phyloP scores from a whole-genome alignment of 2,113 vertebrate species.

The Rhombomys opimus region DNA sequence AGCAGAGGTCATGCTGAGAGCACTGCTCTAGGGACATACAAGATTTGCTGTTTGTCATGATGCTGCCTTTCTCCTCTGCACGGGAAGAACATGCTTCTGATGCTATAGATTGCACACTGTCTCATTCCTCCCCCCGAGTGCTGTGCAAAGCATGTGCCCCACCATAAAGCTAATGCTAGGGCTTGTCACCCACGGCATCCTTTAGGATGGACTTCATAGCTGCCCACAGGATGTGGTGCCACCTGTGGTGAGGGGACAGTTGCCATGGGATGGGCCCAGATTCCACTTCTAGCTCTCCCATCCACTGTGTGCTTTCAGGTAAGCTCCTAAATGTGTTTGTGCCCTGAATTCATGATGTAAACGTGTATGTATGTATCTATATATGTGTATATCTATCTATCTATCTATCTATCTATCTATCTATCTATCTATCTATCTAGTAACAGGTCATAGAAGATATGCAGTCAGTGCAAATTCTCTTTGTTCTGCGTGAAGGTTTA shows the following conservation, averaged over 20 bases:
- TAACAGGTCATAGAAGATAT: background rate
- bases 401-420: no score
- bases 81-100: background rate
- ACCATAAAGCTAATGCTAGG: no score
- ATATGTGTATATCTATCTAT: no score
- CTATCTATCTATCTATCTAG: no score
- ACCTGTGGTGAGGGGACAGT: background rate
- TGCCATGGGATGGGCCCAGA: background rate
- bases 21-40: background rate
- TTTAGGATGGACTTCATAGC: background rate
- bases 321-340: background rate
- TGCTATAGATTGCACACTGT: background rate
- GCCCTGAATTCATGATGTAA: background rate
- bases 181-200: background rate
- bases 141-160: background rate
- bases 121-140: background rate
- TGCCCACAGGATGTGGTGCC: accelerated
- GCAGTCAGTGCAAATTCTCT: background rate
- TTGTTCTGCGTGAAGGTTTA: background rate
- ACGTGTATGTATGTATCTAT: background rate
- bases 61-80: background rate
- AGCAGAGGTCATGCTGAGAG: background rate
- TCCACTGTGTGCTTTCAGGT: background rate
- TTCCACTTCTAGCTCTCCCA: background rate
- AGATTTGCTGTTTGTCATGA: background rate